Percentiles rank a stretch among this genome's conserved stretches.
Evolutionary conservation across 2,888 invertebrate species (phyloP).

Genomic region (Halictus ligatus): DNA sequence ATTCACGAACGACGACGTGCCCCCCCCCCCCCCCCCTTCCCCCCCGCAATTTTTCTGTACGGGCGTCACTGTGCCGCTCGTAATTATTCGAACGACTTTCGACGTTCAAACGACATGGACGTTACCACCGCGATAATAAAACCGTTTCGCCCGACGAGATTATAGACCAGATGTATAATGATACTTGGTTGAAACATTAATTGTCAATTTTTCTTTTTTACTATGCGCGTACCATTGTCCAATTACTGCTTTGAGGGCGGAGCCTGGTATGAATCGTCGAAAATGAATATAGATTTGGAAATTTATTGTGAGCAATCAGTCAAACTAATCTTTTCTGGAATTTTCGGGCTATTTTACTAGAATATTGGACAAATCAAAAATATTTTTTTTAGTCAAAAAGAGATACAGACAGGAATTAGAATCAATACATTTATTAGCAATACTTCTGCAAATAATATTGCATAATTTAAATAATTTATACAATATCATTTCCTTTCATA

Average conservation of each 20-base stretch:
- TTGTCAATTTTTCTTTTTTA: neutral
- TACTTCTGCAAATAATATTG: neutral
- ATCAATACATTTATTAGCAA: neutral
- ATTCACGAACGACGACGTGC: neutral
- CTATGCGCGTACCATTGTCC: neutral
- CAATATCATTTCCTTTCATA: neutral
- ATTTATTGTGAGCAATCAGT: neutral
- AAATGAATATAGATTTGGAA: neutral
- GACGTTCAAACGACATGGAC: neutral
- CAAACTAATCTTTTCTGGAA: neutral
- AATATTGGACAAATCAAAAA: neutral
- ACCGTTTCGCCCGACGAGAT: neutral
- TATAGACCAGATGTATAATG: neutral
- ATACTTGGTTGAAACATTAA: neutral
- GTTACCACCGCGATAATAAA: neutral
- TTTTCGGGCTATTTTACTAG: neutral
- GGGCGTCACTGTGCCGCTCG: neutral
- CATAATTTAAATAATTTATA: neutral
- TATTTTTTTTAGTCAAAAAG: neutral
- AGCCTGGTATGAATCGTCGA: neutral
- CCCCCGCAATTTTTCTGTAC: neutral
- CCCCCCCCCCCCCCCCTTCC: too few species aligned
- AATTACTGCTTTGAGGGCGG: neutral
- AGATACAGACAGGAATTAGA: neutral
- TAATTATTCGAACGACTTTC: slow-evolving; percentile 6